Evolutionary conservation across 2,113 vertebrate species (phyloP).

Genomic region (Phainopepla nitens): DNA sequence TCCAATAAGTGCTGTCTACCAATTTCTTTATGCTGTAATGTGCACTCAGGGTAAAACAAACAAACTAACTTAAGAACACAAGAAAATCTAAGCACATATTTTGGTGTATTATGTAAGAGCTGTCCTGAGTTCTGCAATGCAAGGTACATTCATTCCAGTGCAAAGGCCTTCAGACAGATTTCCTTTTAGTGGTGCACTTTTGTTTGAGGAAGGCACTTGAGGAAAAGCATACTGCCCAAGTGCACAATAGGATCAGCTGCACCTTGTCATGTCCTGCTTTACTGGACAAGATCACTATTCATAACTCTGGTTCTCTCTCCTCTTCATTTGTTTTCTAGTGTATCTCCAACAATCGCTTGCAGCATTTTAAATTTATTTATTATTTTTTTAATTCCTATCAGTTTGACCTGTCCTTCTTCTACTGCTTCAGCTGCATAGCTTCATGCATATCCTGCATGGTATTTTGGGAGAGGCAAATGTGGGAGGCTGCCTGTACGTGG

Average conservation of each 20-base stretch:
- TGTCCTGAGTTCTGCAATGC: not conserved
- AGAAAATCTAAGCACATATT: not conserved
- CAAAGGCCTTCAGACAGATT: not conserved
- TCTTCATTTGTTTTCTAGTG: not conserved
- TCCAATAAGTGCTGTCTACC: not conserved
- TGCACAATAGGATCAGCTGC: not conserved
- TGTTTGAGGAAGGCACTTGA: not conserved
- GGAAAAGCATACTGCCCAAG: not conserved
- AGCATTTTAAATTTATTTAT: not conserved
- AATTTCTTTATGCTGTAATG: not conserved
- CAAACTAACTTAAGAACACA: not conserved
- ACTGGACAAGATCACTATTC: not conserved
- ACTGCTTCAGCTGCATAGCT: not conserved
- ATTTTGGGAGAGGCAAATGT: not conserved
- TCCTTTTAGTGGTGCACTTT: accelerated
- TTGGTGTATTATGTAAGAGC: not conserved
- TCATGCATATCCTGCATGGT: accelerated
- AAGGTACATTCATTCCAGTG: accelerated
- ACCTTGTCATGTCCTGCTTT: not conserved
- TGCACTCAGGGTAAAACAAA: not conserved
- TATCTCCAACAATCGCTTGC: not conserved
- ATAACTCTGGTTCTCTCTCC: not conserved
- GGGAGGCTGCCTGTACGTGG: not conserved
- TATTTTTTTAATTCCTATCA: not conserved
- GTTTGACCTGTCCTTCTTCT: not conserved